Base-by-base conservation (phyloP, 2,797 vertebrate species). In the Typhlichthys eigenmanni region DNA sequence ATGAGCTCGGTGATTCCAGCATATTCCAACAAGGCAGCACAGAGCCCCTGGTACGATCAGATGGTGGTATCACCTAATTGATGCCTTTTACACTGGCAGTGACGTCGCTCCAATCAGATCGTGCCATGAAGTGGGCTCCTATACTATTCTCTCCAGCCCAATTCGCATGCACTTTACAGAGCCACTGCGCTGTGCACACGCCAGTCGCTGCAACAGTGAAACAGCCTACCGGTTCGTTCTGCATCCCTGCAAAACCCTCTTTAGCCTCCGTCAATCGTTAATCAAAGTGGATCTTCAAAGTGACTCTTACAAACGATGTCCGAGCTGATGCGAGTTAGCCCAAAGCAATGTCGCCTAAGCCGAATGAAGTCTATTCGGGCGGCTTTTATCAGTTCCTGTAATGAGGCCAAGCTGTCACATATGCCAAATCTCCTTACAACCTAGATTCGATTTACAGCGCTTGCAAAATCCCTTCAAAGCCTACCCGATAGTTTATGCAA, bases 21-120 rank as follows among this genome's bases (percentile, higher is more conserved):
- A 81, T 53, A 75, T 88, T 85, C 76, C 62, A 53, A 64, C 62
- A 12, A 66, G 55, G 60, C 52, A 3, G 47, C 17, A 50, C 13
- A 38, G 34, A 45, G 0, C 63, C 62, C 66, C 68, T 53, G 48
- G 53, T 72, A 66, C 72, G 67, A 54, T 55, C 60, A 34, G 61
- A 60, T 73, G 60, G 57, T 72, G 75, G 82, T 73, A 76, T 83
- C 85, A 79, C 81, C 83, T 78, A 81, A 87, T 65, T 74, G 78
- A 85, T 75, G 84, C 66, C 58, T 76, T 55, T 24, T 13, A 16
- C n/a, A 50, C 73, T 66, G 70, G 71, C 9, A 9, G 45, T 90
- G 86, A 90, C 87, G 86, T 90, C 75, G 82, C 67, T 78, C 85
- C 85, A 88, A 88, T 88, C 70, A 76, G 75, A 60, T 72, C 57